Conservation (phyloP, 2,113 vertebrate genomes). For the Salminus brasiliensis region DNA sequence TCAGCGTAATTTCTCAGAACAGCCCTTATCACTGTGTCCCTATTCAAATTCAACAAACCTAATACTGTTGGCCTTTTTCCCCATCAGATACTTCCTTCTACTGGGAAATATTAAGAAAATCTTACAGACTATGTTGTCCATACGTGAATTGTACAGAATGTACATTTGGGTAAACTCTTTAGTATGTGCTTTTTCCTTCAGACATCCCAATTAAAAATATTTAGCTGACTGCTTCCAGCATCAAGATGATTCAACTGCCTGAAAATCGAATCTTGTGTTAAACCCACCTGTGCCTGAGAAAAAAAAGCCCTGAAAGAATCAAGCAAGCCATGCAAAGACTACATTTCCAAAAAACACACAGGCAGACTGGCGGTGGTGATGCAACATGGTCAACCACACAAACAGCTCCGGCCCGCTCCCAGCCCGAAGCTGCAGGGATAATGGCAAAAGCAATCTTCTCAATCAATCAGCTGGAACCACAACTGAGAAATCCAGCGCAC, state of each 20-base stretch:
- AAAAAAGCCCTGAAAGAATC: conserved; percentile 3
- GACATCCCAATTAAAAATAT: background rate
- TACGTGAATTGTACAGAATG: background rate
- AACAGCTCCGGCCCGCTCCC: background rate
- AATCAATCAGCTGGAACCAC: conserved; percentile 25
- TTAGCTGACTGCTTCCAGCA: conserved; percentile 1
- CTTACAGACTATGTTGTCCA: background rate
- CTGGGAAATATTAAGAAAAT: no score
- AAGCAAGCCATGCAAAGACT: conserved; percentile 17
- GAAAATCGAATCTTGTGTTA: conserved; percentile 9
- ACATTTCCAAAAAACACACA: conserved; percentile 11
- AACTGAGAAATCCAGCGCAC: background rate
- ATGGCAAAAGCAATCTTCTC: conserved; percentile 24
- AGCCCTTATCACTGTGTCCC: no score
- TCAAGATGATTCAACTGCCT: background rate
- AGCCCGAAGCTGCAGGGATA: background rate
- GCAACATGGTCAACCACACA: background rate
- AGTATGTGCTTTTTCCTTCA: background rate
- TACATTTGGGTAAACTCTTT: background rate
- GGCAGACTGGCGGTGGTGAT: background rate
- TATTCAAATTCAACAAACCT: no score
- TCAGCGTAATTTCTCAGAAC: no score
- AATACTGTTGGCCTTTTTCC: background rate
- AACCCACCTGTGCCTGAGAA: background rate
- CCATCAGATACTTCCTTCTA: background rate